Base-by-base conservation (phyloP, 2,113 vertebrate species). In the Anolis carolinensis region DNA sequence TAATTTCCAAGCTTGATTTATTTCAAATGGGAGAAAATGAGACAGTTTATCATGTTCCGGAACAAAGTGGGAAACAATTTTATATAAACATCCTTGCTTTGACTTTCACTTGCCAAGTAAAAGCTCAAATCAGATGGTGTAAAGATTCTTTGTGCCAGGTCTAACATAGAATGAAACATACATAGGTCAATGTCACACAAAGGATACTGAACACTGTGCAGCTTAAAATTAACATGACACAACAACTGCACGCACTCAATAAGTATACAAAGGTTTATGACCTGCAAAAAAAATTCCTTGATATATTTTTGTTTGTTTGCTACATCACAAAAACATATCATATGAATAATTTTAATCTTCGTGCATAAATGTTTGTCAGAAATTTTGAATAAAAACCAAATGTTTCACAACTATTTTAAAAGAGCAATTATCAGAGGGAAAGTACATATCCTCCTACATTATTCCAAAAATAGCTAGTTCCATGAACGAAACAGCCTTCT, bases 221-320 rank as follows among this genome's bases (percentile, higher is more conserved):
- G 70, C 78, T 81, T 68, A 74, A 81, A 73, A 36, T 36, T 86
- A 81, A 84, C 72, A 48, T 67, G 44, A 81, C 79, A 76, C n/a
- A 85, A 85, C 76, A 81, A 86, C 71, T 75, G 55, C 36, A 65
- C 4, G 52, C 70, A 50, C 50, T 36, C 59, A n/a, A 65, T 27
- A 36, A 34, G 77, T 21, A 5, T 81, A 27, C 6, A 67, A 50
- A 84, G n/a, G 21, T 14, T 30, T 68, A 21, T 68, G 36, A 32
- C 18, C 72, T 63, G 36, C 63, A 84, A 75, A 55, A 25, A 84
- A 18, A 63, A 84, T 75, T 71, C 2, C 50, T 39, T 36, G 14
- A 39, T 82, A 34, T 6, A 39, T 59, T 36, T 11, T 13, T 36
- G 25, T 21, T 16, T 81, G 32, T 4, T 59, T 75, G 8, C 10